These are phyloP conservation scores for Drosophila kurseongensis DNA, from an alignment of 1,140 invertebrate genomes.

Conservation along the genomic window DNA sequence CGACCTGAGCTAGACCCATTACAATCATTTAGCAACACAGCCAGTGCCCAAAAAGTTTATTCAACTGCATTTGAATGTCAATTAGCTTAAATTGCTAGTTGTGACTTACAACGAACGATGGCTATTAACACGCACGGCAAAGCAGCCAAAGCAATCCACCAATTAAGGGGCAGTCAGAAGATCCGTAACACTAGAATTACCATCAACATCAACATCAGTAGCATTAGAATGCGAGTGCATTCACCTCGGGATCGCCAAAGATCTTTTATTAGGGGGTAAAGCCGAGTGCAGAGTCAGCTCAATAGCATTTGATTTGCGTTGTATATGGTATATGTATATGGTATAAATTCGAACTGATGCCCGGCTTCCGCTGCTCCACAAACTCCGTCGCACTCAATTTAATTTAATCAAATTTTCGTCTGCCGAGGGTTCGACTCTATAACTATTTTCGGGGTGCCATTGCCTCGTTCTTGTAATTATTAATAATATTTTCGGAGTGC, in stretches of 20 bases:
- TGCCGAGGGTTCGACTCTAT: slow-evolving; percentile 44
- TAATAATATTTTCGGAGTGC: slow-evolving; percentile 56
- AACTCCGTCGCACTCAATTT: slow-evolving; percentile 76
- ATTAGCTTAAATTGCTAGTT: slow-evolving; percentile 78
- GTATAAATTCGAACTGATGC: slow-evolving; percentile 13
- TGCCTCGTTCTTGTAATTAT: slow-evolving; percentile 60
- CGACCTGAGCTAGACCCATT: slow-evolving; percentile 14
- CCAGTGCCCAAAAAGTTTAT: slow-evolving; percentile 57
- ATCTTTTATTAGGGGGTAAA: slow-evolving; percentile 9
- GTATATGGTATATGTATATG: background rate
- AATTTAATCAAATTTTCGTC: slow-evolving; percentile 73
- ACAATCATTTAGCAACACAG: slow-evolving; percentile 5
- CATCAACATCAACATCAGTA: background rate
- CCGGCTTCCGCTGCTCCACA: slow-evolving; percentile 42
- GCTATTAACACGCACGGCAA: slow-evolving; percentile 62
- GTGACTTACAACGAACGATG: slow-evolving; percentile 67
- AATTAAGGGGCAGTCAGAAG: slow-evolving; percentile 56
- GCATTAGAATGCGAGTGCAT: slow-evolving; percentile 56
- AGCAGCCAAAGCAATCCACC: slow-evolving; percentile 40
- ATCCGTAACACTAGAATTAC: slow-evolving; percentile 37
- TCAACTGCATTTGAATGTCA: slow-evolving; percentile 83
- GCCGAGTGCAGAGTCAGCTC: background rate
- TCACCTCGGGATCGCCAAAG: slow-evolving; percentile 58
- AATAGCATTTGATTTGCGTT: slow-evolving; percentile 24
- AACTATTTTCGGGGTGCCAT: slow-evolving; percentile 68